Base-by-base conservation (phyloP, 2,888 invertebrate species). In the Camptogramma bilineatum region DNA sequence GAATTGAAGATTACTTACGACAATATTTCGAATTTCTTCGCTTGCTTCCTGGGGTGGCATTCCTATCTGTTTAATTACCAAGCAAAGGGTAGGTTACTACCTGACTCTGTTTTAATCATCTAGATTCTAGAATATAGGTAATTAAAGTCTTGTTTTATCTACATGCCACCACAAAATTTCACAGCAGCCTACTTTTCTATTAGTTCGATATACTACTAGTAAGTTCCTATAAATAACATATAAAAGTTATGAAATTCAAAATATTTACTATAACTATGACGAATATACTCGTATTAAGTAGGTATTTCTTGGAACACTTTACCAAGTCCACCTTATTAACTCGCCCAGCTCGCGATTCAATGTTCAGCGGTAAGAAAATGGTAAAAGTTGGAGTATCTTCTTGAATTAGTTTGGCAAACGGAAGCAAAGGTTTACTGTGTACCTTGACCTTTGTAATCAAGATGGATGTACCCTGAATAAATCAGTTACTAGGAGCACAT, bases 391-490 rank as follows among this genome's bases (percentile, higher is more conserved):
- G 56, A 51, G 17, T 52, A 55, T 58, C 63, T 65, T 68, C 66
- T 69, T 70, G 62, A 70, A 72, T 69, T 70, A 64, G 66, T 72
- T 69, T 56, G 50, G 66, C 59, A 64, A 70, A 67, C 62, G 60
- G 68, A 70, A 69, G 62, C 60, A 69, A 64, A 66, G 65, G 64
- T 68, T 66, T 66, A 64, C 58, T 64, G 51, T 47, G 55, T 66
- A 60, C 55, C 60, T 66, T 63, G 61, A 64, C 61, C 53, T 57
- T 60, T 66, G 62, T 68, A 69, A 70, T 70, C 67, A 70, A 67
- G 70, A 69, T 68, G 55, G 47, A 60, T 53, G 44, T 21, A 39
- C 19, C 42, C 50, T 13, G 8, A 28, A 55, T 7, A 48, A 53
- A 42, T 54, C 28, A 39, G 48, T 24, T 13, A 4, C 21, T 24